Evolutionary conservation across 2,797 vertebrate genomes (phyloP), one percentile per base, ranked within the genome.

Genomic region (Anableps anableps): DNA sequence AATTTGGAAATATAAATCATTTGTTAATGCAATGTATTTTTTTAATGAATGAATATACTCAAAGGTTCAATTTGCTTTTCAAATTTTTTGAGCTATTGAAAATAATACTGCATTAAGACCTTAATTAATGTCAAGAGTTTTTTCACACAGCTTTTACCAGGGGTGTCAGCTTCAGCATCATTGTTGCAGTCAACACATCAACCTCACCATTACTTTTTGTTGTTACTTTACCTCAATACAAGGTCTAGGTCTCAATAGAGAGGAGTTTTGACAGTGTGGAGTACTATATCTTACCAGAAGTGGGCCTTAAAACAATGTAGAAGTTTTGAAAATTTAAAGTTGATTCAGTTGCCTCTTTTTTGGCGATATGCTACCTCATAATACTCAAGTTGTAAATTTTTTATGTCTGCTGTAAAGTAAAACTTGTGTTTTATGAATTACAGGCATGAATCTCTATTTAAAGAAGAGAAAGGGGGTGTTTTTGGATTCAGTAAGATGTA

Each of bases 281-380:
- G 26, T 4, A 8, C n/a, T 29, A 47, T 3, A 72, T 31, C 43
- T 10, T 31, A 16, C n/a, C n/a, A 72, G 26, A 72, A 3, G n/a
- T 31, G 4, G 10, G 9, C 47, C 29, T 50, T 48, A 34, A 73
- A 48, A 31, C 47, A 50, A 34, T 36, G 29, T 2, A 50, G 9
- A 36, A 19, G 72, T 53, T 51, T 50, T 23, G 45, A 34, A 36
- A 31, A 51, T 85, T 82, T 80, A 11, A 77, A 77, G 21, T 50
- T 50, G 36, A 70, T 79, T 34, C 2, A 2, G 41, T 19, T 80
- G 34, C 31, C 41, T 47, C 75, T 55, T 78, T 43, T 74, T 47
- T 77, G 55, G 50, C 19, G 31, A 82, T 71, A 45, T 71, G 14
- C 41, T 45, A 10, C 23, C 14, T 43, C 26, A 71, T 4, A 45